These are phyloP conservation scores for Calyptomena viridis DNA, from an alignment of 2,113 vertebrate species.

Conservation along the genomic window DNA sequence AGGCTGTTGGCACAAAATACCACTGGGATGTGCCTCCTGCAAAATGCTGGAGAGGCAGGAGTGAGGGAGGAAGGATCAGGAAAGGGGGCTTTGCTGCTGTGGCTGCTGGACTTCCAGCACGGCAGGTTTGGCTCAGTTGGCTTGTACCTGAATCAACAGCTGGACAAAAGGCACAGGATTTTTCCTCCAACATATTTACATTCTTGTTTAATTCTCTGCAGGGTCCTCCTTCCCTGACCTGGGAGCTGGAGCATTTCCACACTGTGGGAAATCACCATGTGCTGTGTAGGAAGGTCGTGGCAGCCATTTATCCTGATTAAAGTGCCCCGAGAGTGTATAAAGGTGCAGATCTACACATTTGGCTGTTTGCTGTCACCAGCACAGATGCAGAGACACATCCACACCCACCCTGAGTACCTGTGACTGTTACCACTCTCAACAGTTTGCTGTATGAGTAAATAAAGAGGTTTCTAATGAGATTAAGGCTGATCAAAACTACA, in stretches of 20 bases:
- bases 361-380: background rate
- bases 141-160: background rate
- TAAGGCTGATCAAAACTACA: background rate
- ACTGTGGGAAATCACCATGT: background rate
- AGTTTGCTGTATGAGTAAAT: background rate
- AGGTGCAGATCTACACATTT: background rate
- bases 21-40: background rate
- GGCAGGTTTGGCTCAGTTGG: background rate
- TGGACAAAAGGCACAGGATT: background rate
- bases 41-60: background rate
- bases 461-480: background rate
- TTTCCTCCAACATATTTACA: background rate
- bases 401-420: background rate
- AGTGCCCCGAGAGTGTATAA: background rate
- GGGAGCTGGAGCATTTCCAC: background rate
- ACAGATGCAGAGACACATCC: background rate
- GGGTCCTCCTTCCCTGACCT: accelerated
- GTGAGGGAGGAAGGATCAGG: background rate
- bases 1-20: background rate
- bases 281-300: background rate
- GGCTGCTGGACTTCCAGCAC: background rate
- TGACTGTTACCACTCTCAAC: background rate
- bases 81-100: background rate
- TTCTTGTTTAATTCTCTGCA: background rate
- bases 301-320: background rate